Evolutionary conservation across 2,797 vertebrate species (phyloP), one percentile per base, ranked within the genome.

Genomic region (Chiroxiphia lanceolata): DNA sequence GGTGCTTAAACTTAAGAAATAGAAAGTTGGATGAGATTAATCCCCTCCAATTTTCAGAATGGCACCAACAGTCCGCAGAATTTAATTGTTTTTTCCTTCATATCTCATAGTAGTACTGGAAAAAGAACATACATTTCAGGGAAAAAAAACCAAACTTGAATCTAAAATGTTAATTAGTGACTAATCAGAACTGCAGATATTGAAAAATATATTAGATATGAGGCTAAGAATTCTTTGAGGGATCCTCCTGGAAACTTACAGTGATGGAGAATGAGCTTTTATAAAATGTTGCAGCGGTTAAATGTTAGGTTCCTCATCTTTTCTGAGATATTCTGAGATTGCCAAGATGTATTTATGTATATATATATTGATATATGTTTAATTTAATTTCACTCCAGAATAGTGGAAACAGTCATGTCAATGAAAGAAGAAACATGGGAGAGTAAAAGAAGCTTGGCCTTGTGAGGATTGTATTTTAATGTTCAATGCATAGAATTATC

Each of bases 91-190:
- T 92, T 85, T 77, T 64, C 47, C 29, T 53, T 64, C 22, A 15
- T 40, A 45, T 47, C 38, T 70, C 44, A n/a, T 22, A 59, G 2
- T 29, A 36, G 15, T 50, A 72, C 38, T 54, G 50, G 29, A 42
- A 51, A 0, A 0, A 67, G 12, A 61, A 7, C 6, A 21, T 54
- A 65, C 0, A 2, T 23, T 87, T 70, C n/a, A 8, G 11, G 1
- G 25, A 36, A 40, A 56, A 54, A 60, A 34, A 16, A 5, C 0
- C 3, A 56, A 54, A 20, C 15, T 72, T 79, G 15, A 72, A 74
- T 63, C 69, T 9, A 85, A 87, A 87, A 80, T 76, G 10, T 40
- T 69, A 72, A 22, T 33, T 83, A 72, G 21, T 2, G 0, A 59
- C 65, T 44, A 79, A 76, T 72, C 67, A 82, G 22, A 90, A 87